Evolutionary conservation across 2,113 vertebrate species (phyloP), one percentile per base, ranked within the genome.

Genomic region (Cephalopterus ornatus): DNA sequence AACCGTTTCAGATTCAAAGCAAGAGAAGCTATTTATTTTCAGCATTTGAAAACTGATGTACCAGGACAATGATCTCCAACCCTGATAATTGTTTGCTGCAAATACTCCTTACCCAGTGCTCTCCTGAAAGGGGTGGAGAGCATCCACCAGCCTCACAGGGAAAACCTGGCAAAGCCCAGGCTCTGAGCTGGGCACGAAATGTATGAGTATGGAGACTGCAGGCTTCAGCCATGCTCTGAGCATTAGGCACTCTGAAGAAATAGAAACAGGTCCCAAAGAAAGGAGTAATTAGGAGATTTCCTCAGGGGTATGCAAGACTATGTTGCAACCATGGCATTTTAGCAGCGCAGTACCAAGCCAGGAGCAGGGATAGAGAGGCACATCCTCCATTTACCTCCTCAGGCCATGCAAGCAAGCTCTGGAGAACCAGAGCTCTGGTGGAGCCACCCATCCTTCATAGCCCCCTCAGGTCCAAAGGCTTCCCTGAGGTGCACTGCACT

Each of bases 1-100:
- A 88, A 86, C 28, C 1, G 0, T 49, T 73, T 62, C 89, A 83
- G 75, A 55, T 39, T 68, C 73, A 65, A 89, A 87, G 47, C 56
- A 82, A 84, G 85, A 59, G 47, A 86, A 86, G 68, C 65, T 41
- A 80, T 59, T 96, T 94, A 30, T 92, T 92, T 84, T 77, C 88
- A 84, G 79, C 37, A 22, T 85, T 58, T 84, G 74, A 92, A 91
- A 95, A 75, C 44, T 33, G 61, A 58, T 15, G 65, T 67, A 52
- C 27, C 58, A 37, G 73, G 88, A 95, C 89, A 75, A 30, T 5
- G 61, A 93, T 87, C 76, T 91, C 61, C 44, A 84, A 46, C 76
- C 79, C 52, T 19, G 61, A 13, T 89, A 90, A 96, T 41, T 61
- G 73, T 88, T 88, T 84, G 66, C 63, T 88, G 65, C 67, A 70